phyloP scores from a whole-genome alignment of 2,888 invertebrate genomes.

The Eueremaeus valkanovi region DNA sequence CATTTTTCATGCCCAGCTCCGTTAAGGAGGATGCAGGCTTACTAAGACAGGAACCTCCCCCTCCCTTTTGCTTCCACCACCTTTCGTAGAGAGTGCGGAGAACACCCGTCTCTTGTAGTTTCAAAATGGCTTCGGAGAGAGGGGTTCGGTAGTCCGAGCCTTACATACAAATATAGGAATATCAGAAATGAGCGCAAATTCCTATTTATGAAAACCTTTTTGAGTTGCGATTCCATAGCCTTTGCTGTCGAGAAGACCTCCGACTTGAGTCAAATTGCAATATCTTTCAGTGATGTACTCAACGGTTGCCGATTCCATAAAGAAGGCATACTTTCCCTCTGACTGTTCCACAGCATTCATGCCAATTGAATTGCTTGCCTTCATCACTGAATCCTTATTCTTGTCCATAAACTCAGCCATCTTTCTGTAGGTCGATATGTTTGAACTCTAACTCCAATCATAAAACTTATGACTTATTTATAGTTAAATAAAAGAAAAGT shows the following conservation, averaged over 20 bases:
- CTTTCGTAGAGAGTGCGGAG: slow-evolving; percentile 33
- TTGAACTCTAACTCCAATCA: slow-evolving; percentile 49
- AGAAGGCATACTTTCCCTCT: slow-evolving; percentile 56
- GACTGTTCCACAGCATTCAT: slow-evolving; percentile 56
- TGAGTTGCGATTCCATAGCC: slow-evolving; percentile 88
- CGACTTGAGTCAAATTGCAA: slow-evolving; percentile 58
- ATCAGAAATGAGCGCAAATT: not conserved
- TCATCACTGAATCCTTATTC: slow-evolving; percentile 49
- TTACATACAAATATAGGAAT: not conserved
- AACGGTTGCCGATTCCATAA: slow-evolving; percentile 57
- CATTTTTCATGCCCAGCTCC: slow-evolving; percentile 44
- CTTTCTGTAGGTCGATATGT: slow-evolving; percentile 54
- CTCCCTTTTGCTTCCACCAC: slow-evolving; percentile 43
- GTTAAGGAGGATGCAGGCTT: slow-evolving; percentile 50
- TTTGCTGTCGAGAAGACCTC: slow-evolving; percentile 62
- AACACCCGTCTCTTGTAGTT: slow-evolving; percentile 40
- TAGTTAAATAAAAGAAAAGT: not conserved
- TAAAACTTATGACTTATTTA: too few relatives aligned
- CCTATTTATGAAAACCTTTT: slow-evolving; percentile 10
- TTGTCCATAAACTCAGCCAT: slow-evolving; percentile 56
- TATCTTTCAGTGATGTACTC: slow-evolving; percentile 56
- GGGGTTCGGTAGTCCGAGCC: not conserved
- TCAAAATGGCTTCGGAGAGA: slow-evolving; percentile 29
- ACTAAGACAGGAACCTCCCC: slow-evolving; percentile 24
- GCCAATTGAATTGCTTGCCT: slow-evolving; percentile 61